These are phyloP conservation scores for Leptinotarsa peninsularis DNA, from an alignment of 2,888 invertebrate species.

Conservation along the genomic window DNA sequence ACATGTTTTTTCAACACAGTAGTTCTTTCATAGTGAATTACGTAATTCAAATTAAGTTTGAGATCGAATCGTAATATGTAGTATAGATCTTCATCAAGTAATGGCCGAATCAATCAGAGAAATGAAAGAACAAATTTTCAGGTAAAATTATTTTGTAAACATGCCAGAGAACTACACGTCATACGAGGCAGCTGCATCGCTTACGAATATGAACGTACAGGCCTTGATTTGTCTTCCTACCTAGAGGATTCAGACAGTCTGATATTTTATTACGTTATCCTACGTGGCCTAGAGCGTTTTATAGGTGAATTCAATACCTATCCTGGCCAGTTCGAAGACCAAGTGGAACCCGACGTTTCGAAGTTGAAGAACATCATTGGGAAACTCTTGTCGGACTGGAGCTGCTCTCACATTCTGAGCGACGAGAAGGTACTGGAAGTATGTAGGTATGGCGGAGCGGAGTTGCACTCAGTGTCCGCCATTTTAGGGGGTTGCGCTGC, in stretches of 20 bases:
- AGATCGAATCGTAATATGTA: too few species aligned
- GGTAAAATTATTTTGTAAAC: constrained; percentile 89
- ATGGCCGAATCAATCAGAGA: too few species aligned
- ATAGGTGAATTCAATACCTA: constrained; percentile 87
- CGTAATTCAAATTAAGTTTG: too few species aligned
- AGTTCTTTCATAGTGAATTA: too few species aligned
- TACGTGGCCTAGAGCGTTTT: constrained; percentile 93
- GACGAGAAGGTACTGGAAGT: constrained; percentile 96
- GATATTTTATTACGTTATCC: constrained; percentile 89
- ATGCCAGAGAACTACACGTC: constrained; percentile 84
- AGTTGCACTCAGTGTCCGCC: constrained; percentile 94
- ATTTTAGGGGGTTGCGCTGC: constrained; percentile 89
- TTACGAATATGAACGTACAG: constrained; percentile 78
- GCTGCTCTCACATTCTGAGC: constrained; percentile 78
- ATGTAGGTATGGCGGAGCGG: constrained; percentile 91
- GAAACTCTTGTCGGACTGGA: constrained; percentile 88
- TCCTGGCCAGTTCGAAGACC: constrained; percentile 87
- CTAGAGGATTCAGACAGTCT: constrained; percentile 86
- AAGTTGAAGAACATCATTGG: constrained; percentile 79
- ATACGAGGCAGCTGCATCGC: constrained; percentile 83
- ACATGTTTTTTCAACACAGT: too few species aligned
- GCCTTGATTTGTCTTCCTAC: constrained; percentile 61
- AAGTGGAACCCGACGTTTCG: constrained; percentile 80
- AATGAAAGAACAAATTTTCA: not conserved
- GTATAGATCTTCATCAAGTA: too few species aligned